These are phyloP conservation scores for Nymphalis c-album DNA, from an alignment of 2,888 invertebrate genomes.

Conservation along the genomic window DNA sequence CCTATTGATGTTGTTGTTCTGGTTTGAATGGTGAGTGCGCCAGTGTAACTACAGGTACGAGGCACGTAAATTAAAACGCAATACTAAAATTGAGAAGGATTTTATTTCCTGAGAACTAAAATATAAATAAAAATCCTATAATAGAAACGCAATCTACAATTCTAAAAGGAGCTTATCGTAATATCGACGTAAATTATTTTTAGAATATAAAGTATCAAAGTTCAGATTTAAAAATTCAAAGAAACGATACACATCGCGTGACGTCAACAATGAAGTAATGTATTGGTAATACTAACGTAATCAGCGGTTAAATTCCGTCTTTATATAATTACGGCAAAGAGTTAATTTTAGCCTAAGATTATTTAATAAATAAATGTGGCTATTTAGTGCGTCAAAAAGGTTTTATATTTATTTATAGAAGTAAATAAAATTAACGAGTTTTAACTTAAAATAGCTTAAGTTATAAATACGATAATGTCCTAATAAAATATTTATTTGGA, in stretches of 20 bases:
- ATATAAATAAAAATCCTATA: background rate
- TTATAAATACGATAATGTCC: no score
- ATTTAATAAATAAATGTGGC: background rate
- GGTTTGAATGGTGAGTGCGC: no score
- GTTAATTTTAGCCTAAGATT: background rate
- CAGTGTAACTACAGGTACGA: no score
- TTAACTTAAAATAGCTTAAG: no score
- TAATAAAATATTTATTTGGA: no score
- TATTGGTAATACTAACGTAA: constrained; percentile 13
- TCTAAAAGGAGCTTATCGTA: background rate
- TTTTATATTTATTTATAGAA: no score
- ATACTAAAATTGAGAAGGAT: no score
- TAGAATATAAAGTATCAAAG: background rate
- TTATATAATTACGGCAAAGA: background rate
- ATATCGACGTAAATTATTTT: constrained; percentile 2
- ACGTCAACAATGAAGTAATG: constrained; percentile 16
- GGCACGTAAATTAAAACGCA: no score
- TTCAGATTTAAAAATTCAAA: background rate
- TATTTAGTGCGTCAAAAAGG: background rate
- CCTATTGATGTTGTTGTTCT: no score
- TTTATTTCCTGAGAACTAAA: no score
- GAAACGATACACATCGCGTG: constrained; percentile 13
- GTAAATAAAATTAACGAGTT: no score
- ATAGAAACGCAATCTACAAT: background rate
- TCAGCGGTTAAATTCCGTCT: constrained; percentile 1